Percentiles rank a stretch among this genome's conserved stretches.
Evolutionary conservation across 2,888 invertebrate species (phyloP).

Genomic region (Luperina nickerlii): DNA sequence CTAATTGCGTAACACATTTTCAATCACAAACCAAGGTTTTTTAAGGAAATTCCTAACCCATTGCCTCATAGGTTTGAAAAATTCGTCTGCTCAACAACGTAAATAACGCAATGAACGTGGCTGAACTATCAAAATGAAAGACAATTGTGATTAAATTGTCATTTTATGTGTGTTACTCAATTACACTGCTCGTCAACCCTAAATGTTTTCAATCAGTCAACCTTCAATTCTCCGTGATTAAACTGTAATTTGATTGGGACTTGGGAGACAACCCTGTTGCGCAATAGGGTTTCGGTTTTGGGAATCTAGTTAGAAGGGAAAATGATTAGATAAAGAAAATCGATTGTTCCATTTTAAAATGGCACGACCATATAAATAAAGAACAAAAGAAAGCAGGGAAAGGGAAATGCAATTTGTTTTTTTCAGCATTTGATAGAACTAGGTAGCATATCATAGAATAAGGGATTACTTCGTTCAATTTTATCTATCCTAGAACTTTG

Average conservation of each 20-base stretch:
- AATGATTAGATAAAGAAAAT: background rate
- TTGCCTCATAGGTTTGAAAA: background rate
- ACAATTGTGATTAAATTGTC: background rate
- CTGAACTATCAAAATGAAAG: background rate
- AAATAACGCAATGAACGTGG: background rate
- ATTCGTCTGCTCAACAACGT: background rate
- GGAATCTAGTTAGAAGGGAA: conserved; percentile 29
- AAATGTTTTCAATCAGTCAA: conserved; percentile 17
- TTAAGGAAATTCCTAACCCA: background rate
- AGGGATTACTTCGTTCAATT: too few relatives aligned
- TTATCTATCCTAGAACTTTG: too few relatives aligned
- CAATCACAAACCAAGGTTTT: background rate
- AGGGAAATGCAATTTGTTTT: background rate
- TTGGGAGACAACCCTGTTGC: conserved; percentile 11
- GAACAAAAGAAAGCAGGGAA: background rate
- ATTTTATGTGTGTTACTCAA: background rate
- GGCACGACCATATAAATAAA: background rate
- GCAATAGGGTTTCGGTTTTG: background rate
- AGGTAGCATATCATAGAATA: too few relatives aligned
- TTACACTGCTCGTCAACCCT: background rate
- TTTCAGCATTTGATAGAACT: too few relatives aligned
- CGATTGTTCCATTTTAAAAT: conserved; percentile 13
- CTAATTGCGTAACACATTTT: background rate
- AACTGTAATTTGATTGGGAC: conserved; percentile 40
- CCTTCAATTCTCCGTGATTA: conserved; percentile 27